Base-by-base conservation (phyloP, 2,797 vertebrate species). In the Gymnoscopelus microlampas region DNA sequence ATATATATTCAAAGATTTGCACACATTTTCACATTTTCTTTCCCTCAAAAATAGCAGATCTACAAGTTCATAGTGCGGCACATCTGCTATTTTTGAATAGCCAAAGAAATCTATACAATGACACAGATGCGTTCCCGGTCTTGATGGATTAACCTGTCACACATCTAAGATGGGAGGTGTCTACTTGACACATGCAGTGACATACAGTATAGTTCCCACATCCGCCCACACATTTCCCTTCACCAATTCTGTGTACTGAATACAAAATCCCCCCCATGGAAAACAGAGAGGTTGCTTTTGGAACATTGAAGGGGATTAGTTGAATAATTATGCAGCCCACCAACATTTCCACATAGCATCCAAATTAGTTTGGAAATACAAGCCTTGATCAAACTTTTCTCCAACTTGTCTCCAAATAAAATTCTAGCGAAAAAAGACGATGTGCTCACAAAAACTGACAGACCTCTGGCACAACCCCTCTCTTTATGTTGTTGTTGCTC, bases 271-370 rank as follows among this genome's bases (percentile, higher is more conserved):
- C 50, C 51, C 57, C 57, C 19, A n/a, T 15, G 19, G 48, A 64
- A 65, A n/a, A 39, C 44, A 57, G 10, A 14, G 19, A 44, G 15
- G 24, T 69, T 70, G 51, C 47, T 75, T 19, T 23, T 70, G 15
- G 12, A 53, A 56, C 47, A 50, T 26, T 0, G 0, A 50, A 57
- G 79, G 74, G 77, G 50, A 79, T 81, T 63, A 44, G 39, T 44
- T 8, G 76, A 82, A 79, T 72, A 19, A 19, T 19, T 19, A 65
- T 24, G 58, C 23, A 77, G 19, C 14, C 26, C 60, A 26, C 12
- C 1, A 0, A 48, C 71, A 58, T 82, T 80, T 75, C 51, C 55
- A 74, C 47, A 65, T 58, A 32, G 35, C 57, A 77, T 53, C 19
- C 61, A 50, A 58, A 49, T 78, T 29, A 67, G 77, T 70, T 5